phyloP scores from a whole-genome alignment of 2,888 invertebrate genomes.

The Alviniconcha strummeri region DNA sequence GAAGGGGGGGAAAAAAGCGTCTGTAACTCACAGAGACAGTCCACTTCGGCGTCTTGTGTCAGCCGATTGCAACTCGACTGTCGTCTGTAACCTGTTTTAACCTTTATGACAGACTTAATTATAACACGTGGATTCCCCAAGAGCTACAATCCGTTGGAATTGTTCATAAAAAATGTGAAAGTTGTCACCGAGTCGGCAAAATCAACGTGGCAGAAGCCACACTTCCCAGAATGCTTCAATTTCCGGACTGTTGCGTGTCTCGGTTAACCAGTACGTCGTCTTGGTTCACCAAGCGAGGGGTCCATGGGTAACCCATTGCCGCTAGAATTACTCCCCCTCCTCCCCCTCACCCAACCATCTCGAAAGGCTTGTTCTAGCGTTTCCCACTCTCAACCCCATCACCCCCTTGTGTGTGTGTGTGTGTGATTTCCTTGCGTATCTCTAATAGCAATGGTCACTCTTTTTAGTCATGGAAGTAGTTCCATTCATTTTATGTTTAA shows the following conservation, averaged over 20 bases:
- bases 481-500: too few relatives aligned
- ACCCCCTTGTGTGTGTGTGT: too few relatives aligned
- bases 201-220: slow-evolving; percentile 49
- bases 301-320: too few relatives aligned
- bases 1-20: neutral
- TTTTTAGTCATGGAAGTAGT: too few relatives aligned
- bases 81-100: neutral
- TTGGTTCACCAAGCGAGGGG: neutral
- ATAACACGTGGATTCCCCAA: slow-evolving; percentile 9
- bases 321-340: neutral
- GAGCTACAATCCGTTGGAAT: neutral
- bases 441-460: too few relatives aligned
- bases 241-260: neutral
- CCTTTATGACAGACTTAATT: neutral
- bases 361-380: too few relatives aligned
- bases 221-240: slow-evolving; percentile 25
- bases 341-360: too few relatives aligned
- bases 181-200: slow-evolving; percentile 11
- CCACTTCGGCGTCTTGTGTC: too few relatives aligned
- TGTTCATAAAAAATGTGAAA: neutral
- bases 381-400: too few relatives aligned
- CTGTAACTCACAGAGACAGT: too few relatives aligned
- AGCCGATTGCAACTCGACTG: neutral
- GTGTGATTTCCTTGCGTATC: too few relatives aligned
- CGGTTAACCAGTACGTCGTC: neutral